Evolutionary conservation across 2,888 invertebrate species (phyloP), one percentile per base, ranked within the genome.

Genomic region (Trissonchulus latispiculum): DNA sequence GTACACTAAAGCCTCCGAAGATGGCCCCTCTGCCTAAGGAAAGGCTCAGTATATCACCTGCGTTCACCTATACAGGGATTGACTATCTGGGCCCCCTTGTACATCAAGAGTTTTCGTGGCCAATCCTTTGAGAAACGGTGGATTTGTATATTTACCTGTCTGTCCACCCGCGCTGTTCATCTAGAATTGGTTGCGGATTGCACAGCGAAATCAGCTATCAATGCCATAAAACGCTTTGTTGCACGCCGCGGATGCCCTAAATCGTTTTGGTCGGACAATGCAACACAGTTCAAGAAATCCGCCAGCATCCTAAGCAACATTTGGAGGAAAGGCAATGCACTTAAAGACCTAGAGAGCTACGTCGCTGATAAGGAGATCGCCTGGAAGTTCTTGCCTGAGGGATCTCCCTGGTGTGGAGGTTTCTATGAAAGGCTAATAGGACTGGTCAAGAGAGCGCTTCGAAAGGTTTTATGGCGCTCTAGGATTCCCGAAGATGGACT

Each of bases 351-450:
- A 1, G 2, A 32, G 23, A 61, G 64, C 2, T 69, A 71, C 2
- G 36, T 28, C 66, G 68, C 74, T n/a, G 31, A 69, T 1, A 23
- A 77, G 36, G 70, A 68, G n/a, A 80, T 80, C 37, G 28, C 72
- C 0, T 80, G 81, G 80, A 76, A 75, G n/a, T 85, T 84, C 75
- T 85, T 82, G 70, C 81, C 83, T 2, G 83, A 83, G 1, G 76
- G 79, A 0, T 82, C 84, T 1, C 77, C 84, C 1, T 85, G 85
- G 84, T 83, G 83, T 83, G 84, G 84, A 70, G 84, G 85, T 59
- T 83, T 81, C 76, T 85, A 83, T 79, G 84, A 85, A 77, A 76
- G 84, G 29, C 75, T 85, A 2, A 78, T 85, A 18, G 79, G 81
- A 3, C n/a, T n/a, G n/a, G n/a, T n/a, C n/a, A n/a, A n/a, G n/a